A percentile compares a stretch with the other conserved stretches of the same genome.
phyloP scores from a whole-genome alignment of 2,113 vertebrate species.

The Gulo gulo region DNA sequence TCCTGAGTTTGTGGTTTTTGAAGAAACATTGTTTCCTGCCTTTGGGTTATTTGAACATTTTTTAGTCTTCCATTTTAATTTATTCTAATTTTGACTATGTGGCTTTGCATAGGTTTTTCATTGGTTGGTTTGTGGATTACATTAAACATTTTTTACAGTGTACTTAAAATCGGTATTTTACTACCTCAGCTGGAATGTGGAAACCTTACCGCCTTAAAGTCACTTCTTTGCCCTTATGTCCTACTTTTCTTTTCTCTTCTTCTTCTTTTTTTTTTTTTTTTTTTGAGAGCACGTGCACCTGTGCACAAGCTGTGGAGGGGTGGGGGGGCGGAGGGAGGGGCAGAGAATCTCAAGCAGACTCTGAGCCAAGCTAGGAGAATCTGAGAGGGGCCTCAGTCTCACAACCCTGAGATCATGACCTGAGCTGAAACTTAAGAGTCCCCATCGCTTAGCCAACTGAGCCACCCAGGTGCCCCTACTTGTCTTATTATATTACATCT shows the following conservation, averaged over 20 bases:
- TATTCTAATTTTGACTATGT: neutral
- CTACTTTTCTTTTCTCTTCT: neutral
- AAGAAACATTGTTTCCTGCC: neutral
- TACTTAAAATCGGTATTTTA: conserved; percentile 14
- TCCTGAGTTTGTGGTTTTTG: neutral
- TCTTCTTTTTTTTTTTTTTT: neutral
- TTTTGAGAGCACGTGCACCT: too few species aligned
- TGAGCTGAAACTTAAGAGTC: neutral
- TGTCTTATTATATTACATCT: neutral
- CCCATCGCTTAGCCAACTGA: neutral
- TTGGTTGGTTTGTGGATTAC: neutral
- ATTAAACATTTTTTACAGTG: neutral
- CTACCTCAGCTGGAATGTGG: neutral
- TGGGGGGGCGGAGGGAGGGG: too few species aligned
- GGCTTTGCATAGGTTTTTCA: neutral
- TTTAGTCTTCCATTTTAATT: conserved; percentile 36
- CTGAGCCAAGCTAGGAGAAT: too few species aligned
- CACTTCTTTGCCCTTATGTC: neutral
- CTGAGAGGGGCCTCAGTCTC: neutral
- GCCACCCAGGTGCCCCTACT: neutral
- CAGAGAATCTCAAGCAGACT: too few species aligned
- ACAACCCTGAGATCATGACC: neutral
- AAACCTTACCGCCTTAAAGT: neutral
- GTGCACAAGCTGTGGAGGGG: too few species aligned
- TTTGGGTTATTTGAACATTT: conserved; percentile 7